phyloP scores from a whole-genome alignment of 2,888 invertebrate genomes.

The Chrysopilus asiliformis region DNA sequence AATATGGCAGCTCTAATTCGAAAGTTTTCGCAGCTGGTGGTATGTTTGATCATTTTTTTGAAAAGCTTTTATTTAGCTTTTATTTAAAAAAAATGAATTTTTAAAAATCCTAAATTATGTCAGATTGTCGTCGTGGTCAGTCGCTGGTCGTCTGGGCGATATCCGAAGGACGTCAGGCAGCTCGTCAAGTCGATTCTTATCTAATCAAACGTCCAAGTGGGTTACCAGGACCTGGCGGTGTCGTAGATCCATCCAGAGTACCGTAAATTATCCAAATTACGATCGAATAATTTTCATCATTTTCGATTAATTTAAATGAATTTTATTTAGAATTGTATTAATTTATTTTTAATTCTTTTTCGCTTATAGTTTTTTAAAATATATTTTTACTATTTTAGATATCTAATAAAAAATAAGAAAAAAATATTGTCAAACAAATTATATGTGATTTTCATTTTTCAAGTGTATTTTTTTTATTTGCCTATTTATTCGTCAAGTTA shows the following conservation, averaged over 20 bases:
- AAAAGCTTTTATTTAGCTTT: background rate
- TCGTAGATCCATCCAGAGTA: conserved; percentile 39
- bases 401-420: no score
- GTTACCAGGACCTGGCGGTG: conserved; percentile 87
- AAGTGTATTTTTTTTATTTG: no score
- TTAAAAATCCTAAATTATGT: background rate
- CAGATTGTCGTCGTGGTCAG: conserved; percentile 97
- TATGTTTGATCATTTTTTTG: conserved; percentile 29
- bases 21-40: conserved; percentile 95
- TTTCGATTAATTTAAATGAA: no score
- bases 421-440: no score
- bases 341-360: no score
- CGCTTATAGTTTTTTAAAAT: no score
- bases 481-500: no score
- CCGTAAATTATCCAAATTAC: conserved; percentile 10
- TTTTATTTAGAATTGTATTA: no score
- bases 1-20: conserved; percentile 64
- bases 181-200: conserved; percentile 79
- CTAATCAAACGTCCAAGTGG: conserved; percentile 59
- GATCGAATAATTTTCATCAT: no score
- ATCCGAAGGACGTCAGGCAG: conserved; percentile 94
- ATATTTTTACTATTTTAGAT: no score
- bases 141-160: conserved; percentile 99
- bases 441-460: no score
- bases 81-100: background rate